Percentiles rank a stretch among this genome's conserved stretches.
Conservation (phyloP, 2,888 invertebrate genomes). For the Eupithecia subfuscata region DNA sequence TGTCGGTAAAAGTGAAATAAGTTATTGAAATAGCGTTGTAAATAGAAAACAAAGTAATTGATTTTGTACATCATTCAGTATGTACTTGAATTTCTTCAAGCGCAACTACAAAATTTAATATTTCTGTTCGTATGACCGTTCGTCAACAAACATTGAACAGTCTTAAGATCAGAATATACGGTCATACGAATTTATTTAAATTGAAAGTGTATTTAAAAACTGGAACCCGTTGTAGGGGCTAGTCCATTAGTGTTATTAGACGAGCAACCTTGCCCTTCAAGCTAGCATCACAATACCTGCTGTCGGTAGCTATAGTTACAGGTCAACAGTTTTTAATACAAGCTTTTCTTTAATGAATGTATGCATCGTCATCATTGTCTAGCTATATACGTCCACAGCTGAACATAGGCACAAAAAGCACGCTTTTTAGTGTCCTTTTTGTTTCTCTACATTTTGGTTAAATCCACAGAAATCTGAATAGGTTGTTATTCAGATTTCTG, state of each 20-base stretch:
- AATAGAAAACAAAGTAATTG: background rate
- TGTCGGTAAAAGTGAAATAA: background rate
- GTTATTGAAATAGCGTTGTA: background rate
- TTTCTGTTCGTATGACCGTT: background rate
- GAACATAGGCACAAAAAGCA: too few relatives aligned
- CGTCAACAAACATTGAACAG: background rate
- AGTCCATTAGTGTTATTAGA: conserved; percentile 50
- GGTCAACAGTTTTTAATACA: background rate
- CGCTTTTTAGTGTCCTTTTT: too few relatives aligned
- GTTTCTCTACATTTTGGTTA: too few relatives aligned
- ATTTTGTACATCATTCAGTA: background rate
- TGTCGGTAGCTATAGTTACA: background rate
- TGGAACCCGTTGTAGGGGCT: conserved; percentile 39
- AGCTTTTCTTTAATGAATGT: background rate
- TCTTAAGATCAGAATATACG: too few relatives aligned
- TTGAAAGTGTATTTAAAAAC: background rate
- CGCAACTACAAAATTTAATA: background rate
- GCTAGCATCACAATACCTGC: conserved; percentile 28
- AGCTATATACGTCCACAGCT: too few relatives aligned
- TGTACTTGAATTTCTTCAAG: background rate
- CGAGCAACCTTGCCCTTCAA: conserved; percentile 49
- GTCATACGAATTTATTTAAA: background rate
- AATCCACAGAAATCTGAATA: too few relatives aligned
- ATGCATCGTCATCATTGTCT: too few relatives aligned
- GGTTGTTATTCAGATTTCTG: too few relatives aligned